phyloP scores from a whole-genome alignment of 2,113 vertebrate species.

The Menura novaehollandiae region DNA sequence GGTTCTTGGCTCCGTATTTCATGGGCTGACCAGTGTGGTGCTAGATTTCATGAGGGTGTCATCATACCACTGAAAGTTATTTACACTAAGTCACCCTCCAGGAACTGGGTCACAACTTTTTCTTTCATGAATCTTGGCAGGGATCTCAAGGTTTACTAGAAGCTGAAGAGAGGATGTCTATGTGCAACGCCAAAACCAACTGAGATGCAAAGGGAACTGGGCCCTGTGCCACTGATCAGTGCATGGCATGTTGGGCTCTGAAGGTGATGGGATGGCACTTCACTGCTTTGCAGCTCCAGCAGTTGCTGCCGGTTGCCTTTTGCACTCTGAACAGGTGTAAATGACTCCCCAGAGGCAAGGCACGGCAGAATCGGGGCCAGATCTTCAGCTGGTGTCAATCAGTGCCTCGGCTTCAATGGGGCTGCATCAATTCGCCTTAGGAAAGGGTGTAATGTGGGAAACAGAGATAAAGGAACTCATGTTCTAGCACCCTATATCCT shows the following conservation, averaged over 20 bases:
- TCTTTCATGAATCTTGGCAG: constrained; percentile 43
- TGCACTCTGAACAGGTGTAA: constrained; percentile 47
- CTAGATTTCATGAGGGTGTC: constrained; percentile 16
- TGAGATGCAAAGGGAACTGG: constrained; percentile 9
- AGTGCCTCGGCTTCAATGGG: constrained; percentile 24
- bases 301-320: constrained; percentile 2
- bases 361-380: neutral
- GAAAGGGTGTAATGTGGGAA: constrained; percentile 64
- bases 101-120: constrained; percentile 55
- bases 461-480: constrained; percentile 55
- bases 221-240: neutral
- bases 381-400: constrained; percentile 46
- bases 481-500: constrained; percentile 49
- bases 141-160: constrained; percentile 4
- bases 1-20: neutral
- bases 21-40: neutral
- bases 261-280: neutral
- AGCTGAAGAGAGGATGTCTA: constrained; percentile 36
- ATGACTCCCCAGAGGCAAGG: constrained; percentile 50
- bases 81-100: constrained; percentile 24
- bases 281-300: neutral
- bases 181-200: constrained; percentile 34
- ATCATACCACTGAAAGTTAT: constrained; percentile 15
- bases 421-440: constrained; percentile 53
- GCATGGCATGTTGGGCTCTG: neutral